phyloP scores from a whole-genome alignment of 2,888 invertebrate genomes.

The Apoderus coryli region DNA sequence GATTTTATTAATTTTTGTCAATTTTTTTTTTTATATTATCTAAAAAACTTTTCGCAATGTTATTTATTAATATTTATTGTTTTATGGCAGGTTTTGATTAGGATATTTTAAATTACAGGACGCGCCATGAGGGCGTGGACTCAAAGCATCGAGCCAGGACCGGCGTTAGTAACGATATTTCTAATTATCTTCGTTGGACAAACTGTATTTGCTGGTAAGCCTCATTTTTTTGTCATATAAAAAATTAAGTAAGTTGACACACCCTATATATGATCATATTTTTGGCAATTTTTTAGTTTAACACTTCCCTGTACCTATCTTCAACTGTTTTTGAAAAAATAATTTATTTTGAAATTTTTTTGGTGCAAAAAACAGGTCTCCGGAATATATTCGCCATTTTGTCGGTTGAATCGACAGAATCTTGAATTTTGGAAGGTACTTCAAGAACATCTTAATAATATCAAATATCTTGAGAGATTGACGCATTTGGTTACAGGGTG shows the following conservation, averaged over 20 bases:
- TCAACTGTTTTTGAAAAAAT: too few relatives aligned
- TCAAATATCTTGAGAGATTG: not conserved
- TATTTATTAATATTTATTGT: too few relatives aligned
- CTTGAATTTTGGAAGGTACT: not conserved
- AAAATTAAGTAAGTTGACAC: too few relatives aligned
- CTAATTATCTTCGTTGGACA: constrained; percentile 22
- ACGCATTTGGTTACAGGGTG: too few relatives aligned
- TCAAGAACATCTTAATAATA: constrained; percentile 1
- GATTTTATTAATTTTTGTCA: not conserved
- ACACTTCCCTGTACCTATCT: too few relatives aligned
- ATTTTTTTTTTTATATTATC: not conserved
- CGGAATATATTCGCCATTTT: constrained; percentile 1
- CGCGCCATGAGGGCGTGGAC: constrained; percentile 43
- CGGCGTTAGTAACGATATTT: constrained; percentile 26
- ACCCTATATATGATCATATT: too few relatives aligned
- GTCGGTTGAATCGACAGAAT: constrained; percentile 1
- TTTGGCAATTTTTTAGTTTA: too few relatives aligned
- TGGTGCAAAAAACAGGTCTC: too few relatives aligned
- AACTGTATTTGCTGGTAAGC: constrained; percentile 28
- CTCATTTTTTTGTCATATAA: too few relatives aligned
- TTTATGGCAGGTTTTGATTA: too few relatives aligned
- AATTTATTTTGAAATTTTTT: too few relatives aligned
- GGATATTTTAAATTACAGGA: constrained; percentile 29
- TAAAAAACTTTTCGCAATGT: not conserved
- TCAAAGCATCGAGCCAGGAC: constrained; percentile 34